Evolutionary conservation across 2,888 invertebrate species (phyloP).

Genomic region (Ferrisia virgata): DNA sequence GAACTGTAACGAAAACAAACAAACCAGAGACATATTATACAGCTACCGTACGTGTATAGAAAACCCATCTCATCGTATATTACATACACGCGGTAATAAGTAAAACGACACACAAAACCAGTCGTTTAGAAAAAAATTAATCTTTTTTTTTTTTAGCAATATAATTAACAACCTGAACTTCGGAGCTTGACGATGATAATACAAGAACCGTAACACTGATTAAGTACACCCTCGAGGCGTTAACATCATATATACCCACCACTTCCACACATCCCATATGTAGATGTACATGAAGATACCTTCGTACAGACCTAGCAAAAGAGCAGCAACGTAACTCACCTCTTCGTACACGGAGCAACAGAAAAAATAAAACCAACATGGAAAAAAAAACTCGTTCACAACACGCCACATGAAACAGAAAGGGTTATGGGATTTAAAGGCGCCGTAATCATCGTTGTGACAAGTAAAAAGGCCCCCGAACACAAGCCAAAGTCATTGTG

Average conservation of each 20-base stretch:
- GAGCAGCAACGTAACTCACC: too few relatives aligned
- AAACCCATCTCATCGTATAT: not conserved
- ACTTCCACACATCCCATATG: too few relatives aligned
- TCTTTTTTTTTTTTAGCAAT: not conserved
- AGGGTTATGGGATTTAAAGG: conserved; percentile 26
- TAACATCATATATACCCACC: not conserved
- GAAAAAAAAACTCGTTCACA: not conserved
- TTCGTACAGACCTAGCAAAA: too few relatives aligned
- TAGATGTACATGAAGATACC: too few relatives aligned
- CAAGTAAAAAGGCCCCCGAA: conserved; percentile 14
- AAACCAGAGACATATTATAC: not conserved
- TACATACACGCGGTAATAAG: not conserved
- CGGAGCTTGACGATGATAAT: not conserved
- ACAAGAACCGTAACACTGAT: not conserved
- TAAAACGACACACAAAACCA: not conserved
- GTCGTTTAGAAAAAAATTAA: not conserved
- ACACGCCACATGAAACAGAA: not conserved
- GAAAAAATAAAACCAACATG: not conserved
- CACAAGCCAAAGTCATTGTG: conserved; percentile 5
- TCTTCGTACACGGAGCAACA: too few relatives aligned
- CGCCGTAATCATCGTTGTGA: conserved; percentile 19
- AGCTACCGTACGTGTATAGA: too few relatives aligned
- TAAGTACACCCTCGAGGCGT: conserved; percentile 27
- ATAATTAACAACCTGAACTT: conserved; percentile 15
- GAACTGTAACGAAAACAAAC: conserved; percentile 59